Conservation (phyloP, 2,888 invertebrate genomes). For the Invenusta paracnida region DNA sequence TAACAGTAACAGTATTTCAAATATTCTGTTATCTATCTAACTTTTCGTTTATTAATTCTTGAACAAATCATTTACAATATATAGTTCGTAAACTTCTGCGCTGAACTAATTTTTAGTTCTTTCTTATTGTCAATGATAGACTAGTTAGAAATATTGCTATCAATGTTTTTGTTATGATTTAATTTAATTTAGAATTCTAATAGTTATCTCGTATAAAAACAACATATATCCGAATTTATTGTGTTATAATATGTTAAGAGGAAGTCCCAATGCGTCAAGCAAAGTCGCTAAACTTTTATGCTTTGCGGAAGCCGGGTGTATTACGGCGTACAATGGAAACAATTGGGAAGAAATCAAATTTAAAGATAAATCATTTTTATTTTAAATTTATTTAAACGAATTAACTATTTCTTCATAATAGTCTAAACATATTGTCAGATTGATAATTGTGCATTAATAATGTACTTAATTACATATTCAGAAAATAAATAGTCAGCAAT, state of each 20-base stretch:
- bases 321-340: not conserved
- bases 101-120: not conserved
- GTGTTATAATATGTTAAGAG: not conserved
- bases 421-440: not conserved
- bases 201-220: not conserved
- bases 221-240: not conserved
- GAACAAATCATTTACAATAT: not conserved
- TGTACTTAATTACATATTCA: not conserved
- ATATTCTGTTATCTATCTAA: not conserved
- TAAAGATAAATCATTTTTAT: not conserved
- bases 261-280: not conserved
- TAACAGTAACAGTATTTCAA: not conserved
- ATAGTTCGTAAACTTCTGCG: not conserved
- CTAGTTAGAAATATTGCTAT: not conserved
- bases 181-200: not conserved
- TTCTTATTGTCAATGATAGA: not conserved
- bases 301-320: not conserved
- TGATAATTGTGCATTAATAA: not conserved
- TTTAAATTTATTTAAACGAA: not conserved
- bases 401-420: not conserved
- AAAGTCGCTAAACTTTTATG: not conserved
- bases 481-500: not conserved
- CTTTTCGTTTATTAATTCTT: not conserved
- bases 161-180: not conserved
- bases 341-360: not conserved